Conservation (phyloP, 2,888 invertebrate genomes). For the Yponomeuta cagnagella region DNA sequence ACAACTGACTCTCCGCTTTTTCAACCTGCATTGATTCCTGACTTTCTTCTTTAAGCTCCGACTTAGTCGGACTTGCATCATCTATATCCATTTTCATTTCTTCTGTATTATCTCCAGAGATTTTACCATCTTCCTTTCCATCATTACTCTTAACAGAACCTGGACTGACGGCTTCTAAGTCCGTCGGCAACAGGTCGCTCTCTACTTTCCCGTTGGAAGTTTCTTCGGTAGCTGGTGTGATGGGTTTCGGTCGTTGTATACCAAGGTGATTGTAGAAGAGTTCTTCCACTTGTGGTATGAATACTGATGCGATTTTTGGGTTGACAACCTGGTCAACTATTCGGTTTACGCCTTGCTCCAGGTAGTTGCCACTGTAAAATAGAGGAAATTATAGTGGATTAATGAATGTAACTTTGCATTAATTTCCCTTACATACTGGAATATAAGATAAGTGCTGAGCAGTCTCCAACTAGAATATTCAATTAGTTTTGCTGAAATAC, state of each 20-base stretch:
- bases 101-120: conserved; percentile 21
- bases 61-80: conserved; percentile 23
- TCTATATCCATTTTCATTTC: conserved; percentile 35
- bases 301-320: conserved; percentile 91
- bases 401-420: background rate
- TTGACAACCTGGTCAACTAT: conserved; percentile 97
- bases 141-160: conserved; percentile 82
- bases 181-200: conserved; percentile 81
- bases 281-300: conserved; percentile 93
- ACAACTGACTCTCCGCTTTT: conserved; percentile 68
- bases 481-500: too few relatives aligned
- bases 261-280: conserved; percentile 92
- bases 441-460: too few relatives aligned
- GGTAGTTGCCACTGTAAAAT: conserved; percentile 84
- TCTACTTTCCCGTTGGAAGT: conserved; percentile 46
- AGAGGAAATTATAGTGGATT: conserved; percentile 16
- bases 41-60: conserved; percentile 36
- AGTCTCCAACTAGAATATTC: too few relatives aligned
- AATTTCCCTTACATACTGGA: too few relatives aligned
- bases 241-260: conserved; percentile 80
- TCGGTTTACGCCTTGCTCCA: conserved; percentile 93
- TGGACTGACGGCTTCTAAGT: conserved; percentile 88
- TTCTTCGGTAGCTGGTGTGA: conserved; percentile 41
- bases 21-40: conserved; percentile 41
- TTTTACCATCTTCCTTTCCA: conserved; percentile 40